Conservation (phyloP, 1,140 invertebrate genomes). For the Sycophila sp. region DNA sequence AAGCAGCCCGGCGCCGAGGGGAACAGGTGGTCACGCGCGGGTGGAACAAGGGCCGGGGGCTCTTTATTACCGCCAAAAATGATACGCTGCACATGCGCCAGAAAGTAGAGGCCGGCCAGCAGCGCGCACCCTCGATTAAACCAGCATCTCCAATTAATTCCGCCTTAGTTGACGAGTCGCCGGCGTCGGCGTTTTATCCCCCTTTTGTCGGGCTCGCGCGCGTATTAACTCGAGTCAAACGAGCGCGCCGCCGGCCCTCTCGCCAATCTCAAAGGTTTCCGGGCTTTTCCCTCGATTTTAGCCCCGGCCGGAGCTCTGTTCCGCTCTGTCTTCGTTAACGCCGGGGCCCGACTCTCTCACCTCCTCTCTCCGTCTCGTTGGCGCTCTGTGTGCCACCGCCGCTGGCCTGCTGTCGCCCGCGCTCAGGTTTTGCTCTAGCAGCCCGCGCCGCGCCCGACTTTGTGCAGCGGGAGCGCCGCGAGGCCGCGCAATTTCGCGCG, state of each 20-base stretch:
- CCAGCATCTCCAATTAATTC: slow-evolving; percentile 31
- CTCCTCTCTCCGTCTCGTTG: too few relatives aligned
- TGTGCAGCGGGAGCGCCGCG: too few relatives aligned
- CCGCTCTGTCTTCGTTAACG: background rate
- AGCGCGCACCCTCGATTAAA: background rate
- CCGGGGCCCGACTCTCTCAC: background rate
- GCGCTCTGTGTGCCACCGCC: too few relatives aligned
- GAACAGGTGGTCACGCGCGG: slow-evolving; percentile 23
- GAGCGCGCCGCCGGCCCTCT: too few relatives aligned
- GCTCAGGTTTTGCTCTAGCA: too few relatives aligned
- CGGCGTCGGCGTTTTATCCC: background rate
- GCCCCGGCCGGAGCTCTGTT: background rate
- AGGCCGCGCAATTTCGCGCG: too few relatives aligned
- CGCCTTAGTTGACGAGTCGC: background rate
- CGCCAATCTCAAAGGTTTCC: slow-evolving; percentile 18
- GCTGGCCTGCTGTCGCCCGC: too few relatives aligned
- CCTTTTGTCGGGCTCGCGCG: background rate
- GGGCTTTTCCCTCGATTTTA: background rate
- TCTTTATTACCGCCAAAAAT: slow-evolving; percentile 17
- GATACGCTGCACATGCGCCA: slow-evolving; percentile 6
- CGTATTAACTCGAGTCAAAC: slow-evolving; percentile 6
- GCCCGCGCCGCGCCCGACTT: too few relatives aligned
- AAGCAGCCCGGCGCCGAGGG: background rate
- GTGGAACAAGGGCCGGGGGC: slow-evolving; percentile 8
- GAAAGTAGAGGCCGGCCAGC: background rate